Percentiles rank a stretch among this genome's conserved stretches.
phyloP scores from a whole-genome alignment of 1,140 invertebrate genomes.

The Steinernema khuongi region DNA sequence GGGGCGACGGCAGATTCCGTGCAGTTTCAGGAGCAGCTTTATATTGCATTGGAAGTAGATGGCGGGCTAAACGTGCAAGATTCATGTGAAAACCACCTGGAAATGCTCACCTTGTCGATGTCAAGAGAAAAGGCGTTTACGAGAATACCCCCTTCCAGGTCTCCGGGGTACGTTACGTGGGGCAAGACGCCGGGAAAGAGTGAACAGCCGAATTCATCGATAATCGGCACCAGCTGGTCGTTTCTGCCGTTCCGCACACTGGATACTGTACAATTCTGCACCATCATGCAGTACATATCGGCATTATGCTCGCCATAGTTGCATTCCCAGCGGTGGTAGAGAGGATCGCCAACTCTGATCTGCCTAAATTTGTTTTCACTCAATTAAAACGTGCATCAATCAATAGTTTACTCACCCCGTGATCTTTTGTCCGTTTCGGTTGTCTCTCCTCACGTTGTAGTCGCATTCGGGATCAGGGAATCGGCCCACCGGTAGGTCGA shows the following conservation, averaged over 20 bases:
- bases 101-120: constrained; percentile 41
- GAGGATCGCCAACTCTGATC: constrained; percentile 42
- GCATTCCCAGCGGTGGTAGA: constrained; percentile 46
- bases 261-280: constrained; percentile 49
- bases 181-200: constrained; percentile 42
- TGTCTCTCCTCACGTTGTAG: constrained; percentile 33
- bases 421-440: constrained; percentile 15
- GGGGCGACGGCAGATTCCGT: constrained; percentile 46
- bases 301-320: constrained; percentile 27
- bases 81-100: background rate
- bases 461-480: constrained; percentile 40
- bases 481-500: constrained; percentile 38
- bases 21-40: constrained; percentile 44
- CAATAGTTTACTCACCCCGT: constrained; percentile 20
- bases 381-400: background rate
- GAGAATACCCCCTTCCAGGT: constrained; percentile 38
- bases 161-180: constrained; percentile 38
- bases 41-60: constrained; percentile 49
- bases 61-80: constrained; percentile 39
- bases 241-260: constrained; percentile 19
- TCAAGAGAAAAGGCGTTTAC: constrained; percentile 48
- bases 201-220: constrained; percentile 51
- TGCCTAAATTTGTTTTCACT: constrained; percentile 28
- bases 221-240: constrained; percentile 38
- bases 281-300: constrained; percentile 48